These are phyloP conservation scores for Momotus momota DNA, from an alignment of 2,797 vertebrate species.

Conservation along the genomic window DNA sequence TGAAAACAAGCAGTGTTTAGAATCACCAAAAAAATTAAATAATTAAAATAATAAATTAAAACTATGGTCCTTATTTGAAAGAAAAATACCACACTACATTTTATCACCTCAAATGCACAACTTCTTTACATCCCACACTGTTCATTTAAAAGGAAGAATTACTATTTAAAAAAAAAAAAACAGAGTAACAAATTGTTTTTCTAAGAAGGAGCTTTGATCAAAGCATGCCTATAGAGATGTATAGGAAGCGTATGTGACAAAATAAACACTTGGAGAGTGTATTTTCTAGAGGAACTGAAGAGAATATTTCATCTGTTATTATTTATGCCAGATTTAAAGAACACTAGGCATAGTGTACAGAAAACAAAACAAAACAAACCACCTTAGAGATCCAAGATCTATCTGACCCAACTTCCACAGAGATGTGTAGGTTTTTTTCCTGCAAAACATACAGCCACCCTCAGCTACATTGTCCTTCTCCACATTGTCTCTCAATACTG, in stretches of 20 bases:
- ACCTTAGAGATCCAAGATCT: not conserved
- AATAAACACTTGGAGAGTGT: not conserved
- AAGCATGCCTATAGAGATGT: not conserved
- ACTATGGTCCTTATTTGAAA: not conserved
- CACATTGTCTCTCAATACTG: not conserved
- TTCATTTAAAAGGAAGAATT: constrained; percentile 2
- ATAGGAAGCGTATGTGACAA: not conserved
- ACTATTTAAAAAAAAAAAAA: not conserved
- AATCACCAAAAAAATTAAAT: not conserved
- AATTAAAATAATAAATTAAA: not conserved
- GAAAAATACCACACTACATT: not conserved
- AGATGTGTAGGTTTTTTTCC: not conserved
- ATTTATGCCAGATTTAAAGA: not conserved
- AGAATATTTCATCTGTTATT: not conserved
- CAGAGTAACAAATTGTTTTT: constrained; percentile 15
- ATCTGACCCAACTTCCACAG: not conserved
- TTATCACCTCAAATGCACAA: constrained; percentile 15
- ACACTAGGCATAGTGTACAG: not conserved
- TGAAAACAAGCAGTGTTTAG: not conserved
- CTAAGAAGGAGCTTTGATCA: not conserved
- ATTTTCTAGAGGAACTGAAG: not conserved
- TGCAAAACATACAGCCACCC: not conserved
- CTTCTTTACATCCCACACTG: not conserved
- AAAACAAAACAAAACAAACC: not conserved
- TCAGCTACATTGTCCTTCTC: not conserved